A percentile compares a stretch with the other conserved stretches of the same genome.
Evolutionary conservation across 2,888 invertebrate species (phyloP).

Genomic region (Drosophila prolongata): DNA sequence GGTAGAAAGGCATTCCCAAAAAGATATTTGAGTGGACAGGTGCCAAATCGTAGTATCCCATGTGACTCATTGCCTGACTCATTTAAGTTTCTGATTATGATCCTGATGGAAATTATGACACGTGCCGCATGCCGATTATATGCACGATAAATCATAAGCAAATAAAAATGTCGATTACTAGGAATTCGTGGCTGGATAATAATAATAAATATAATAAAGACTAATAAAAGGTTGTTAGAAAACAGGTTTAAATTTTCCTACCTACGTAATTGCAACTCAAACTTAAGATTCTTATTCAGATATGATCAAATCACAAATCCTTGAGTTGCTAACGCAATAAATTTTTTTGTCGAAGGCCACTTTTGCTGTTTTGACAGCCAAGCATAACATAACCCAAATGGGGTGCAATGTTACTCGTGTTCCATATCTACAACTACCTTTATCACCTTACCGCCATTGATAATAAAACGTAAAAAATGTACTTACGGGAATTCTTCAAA

Average conservation of each 20-base stretch:
- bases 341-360: slow-evolving; percentile 1
- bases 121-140: slow-evolving; percentile 20
- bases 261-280: background rate
- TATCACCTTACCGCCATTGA: slow-evolving; percentile 13
- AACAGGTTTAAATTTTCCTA: too few species aligned
- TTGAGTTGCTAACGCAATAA: background rate
- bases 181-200: background rate
- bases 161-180: background rate
- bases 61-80: slow-evolving; percentile 22
- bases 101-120: slow-evolving; percentile 29
- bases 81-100: slow-evolving; percentile 29
- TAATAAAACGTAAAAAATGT: slow-evolving; percentile 14
- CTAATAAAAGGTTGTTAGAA: background rate
- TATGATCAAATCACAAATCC: background rate
- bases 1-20: slow-evolving; percentile 14
- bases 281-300: background rate
- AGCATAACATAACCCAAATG: slow-evolving; percentile 4
- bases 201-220: too few species aligned
- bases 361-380: background rate
- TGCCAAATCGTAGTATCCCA: background rate
- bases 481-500: slow-evolving; percentile 1
- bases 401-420: slow-evolving; percentile 9
- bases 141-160: slow-evolving; percentile 7
- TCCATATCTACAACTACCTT: slow-evolving; percentile 23
- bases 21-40: slow-evolving; percentile 10